Conservation (phyloP, 2,113 vertebrate species). For the Odobenus rosmarus region DNA sequence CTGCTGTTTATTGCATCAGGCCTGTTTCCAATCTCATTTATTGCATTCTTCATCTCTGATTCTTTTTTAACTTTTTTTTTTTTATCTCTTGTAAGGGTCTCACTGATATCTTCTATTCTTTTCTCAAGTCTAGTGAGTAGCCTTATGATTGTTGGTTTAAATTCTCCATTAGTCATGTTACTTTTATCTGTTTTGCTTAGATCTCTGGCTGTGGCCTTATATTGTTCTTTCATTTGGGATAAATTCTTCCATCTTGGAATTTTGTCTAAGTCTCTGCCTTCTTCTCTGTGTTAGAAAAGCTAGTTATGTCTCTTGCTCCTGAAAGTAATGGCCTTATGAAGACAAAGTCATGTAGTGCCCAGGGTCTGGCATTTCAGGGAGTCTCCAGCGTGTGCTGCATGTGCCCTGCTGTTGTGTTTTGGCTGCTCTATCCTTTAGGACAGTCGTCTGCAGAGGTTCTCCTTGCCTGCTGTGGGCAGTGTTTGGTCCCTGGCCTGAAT, state of each 20-base stretch:
- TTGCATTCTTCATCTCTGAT: not conserved
- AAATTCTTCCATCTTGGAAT: not conserved
- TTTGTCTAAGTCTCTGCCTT: not conserved
- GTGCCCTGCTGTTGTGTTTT: not conserved
- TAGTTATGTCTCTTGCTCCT: not conserved
- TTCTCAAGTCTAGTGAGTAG: not conserved
- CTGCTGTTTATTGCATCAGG: not conserved
- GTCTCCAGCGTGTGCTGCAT: not conserved
- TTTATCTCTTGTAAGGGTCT: not conserved
- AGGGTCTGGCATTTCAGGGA: not conserved
- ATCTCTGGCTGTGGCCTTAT: not conserved
- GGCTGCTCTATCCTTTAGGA: not conserved
- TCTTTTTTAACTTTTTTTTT: not conserved
- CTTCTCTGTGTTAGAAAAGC: not conserved
- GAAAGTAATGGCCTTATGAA: not conserved
- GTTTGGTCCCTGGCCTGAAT: not conserved
- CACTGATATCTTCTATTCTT: not conserved
- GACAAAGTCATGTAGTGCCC: not conserved
- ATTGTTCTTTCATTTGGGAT: not conserved
- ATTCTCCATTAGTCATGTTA: not conserved
- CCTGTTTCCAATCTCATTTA: not conserved
- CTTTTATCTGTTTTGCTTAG: not conserved
- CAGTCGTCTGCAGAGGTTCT: not conserved
- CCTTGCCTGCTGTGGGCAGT: not conserved
- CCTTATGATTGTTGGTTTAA: not conserved